Evolutionary conservation across 2,113 vertebrate species (phyloP).

Genomic region (human): DNA sequence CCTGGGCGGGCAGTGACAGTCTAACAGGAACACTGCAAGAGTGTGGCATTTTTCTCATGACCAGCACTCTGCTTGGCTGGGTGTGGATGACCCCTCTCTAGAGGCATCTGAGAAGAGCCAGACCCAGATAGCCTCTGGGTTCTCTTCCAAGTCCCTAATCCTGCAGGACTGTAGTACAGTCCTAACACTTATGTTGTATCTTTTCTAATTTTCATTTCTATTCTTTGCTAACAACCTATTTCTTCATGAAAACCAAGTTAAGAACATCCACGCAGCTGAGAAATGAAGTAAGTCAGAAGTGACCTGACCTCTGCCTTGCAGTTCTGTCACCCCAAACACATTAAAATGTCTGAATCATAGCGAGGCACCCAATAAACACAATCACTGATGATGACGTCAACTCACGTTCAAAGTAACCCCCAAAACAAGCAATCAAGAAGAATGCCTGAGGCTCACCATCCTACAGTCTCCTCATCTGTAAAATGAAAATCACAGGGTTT

Average conservation of each 20-base stretch:
- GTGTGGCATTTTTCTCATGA: neutral
- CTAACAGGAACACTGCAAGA: neutral
- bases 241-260: neutral
- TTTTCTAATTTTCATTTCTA: neutral
- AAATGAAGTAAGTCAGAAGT: neutral
- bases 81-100: neutral
- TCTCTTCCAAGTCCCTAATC: neutral
- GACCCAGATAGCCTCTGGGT: neutral
- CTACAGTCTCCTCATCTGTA: neutral
- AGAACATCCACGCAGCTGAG: neutral
- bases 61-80: neutral
- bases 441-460: neutral
- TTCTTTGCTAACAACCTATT: neutral
- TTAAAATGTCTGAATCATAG: neutral
- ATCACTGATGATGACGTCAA: neutral
- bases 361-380: neutral
- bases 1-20: neutral
- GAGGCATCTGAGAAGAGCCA: neutral
- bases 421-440: neutral
- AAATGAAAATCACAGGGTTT: neutral
- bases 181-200: neutral
- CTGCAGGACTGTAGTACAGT: neutral
- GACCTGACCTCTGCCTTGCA: neutral
- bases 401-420: neutral
- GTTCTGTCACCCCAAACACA: neutral